phyloP scores from a whole-genome alignment of 2,113 vertebrate genomes.

The Engraulis encrasicolus region DNA sequence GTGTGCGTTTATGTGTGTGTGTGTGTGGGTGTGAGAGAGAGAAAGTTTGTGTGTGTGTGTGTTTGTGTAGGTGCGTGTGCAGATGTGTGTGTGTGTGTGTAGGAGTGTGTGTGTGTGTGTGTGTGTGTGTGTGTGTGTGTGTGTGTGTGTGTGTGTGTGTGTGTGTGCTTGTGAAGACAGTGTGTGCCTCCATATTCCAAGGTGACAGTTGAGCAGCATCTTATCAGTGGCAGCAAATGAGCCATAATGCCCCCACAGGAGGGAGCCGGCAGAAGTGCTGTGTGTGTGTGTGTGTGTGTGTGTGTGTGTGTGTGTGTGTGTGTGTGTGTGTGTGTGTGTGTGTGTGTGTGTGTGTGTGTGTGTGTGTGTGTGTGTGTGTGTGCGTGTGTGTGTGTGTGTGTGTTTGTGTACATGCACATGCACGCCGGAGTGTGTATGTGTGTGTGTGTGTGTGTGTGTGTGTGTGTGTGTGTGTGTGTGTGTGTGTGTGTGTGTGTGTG shows the following conservation, averaged over 20 bases:
- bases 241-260: no score
- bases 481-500: slow-evolving; percentile 27
- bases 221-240: no score
- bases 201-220: no score
- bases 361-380: background rate
- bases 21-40: background rate
- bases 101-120: background rate
- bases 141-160: background rate
- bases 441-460: slow-evolving; percentile 27
- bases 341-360: slow-evolving; percentile 22
- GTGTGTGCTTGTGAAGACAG: background rate
- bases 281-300: slow-evolving; percentile 24
- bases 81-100: background rate
- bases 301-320: background rate
- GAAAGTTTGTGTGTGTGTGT: background rate
- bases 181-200: no score
- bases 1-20: background rate
- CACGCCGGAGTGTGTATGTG: no score
- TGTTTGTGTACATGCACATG: no score
- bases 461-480: background rate
- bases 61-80: background rate
- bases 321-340: slow-evolving; percentile 27
- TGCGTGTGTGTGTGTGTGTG: slow-evolving; percentile 25
- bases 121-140: background rate
- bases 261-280: no score